phyloP scores from a whole-genome alignment of 2,113 vertebrate species.

The Pluvianellus socialis region DNA sequence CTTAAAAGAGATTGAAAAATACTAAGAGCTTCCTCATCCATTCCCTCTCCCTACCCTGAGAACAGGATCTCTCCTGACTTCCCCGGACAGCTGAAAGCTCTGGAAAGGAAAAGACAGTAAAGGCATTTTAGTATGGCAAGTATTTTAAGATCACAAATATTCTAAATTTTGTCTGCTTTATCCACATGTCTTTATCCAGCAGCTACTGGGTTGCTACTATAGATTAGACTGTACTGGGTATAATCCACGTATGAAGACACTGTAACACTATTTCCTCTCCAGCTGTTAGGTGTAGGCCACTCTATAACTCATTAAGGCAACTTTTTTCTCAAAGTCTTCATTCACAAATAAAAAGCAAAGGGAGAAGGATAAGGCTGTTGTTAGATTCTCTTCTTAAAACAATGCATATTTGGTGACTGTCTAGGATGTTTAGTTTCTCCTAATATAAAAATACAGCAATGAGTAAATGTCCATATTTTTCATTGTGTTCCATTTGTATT shows the following conservation, averaged over 20 bases:
- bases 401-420: not conserved
- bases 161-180: not conserved
- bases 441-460: not conserved
- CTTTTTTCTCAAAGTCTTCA: not conserved
- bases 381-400: slow-evolving; percentile 9
- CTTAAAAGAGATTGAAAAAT: not conserved
- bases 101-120: not conserved
- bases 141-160: not conserved
- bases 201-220: not conserved
- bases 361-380: not conserved
- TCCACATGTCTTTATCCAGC: not conserved
- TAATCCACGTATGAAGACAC: not conserved
- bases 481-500: not conserved
- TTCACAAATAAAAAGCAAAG: not conserved
- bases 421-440: not conserved
- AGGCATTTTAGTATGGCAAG: not conserved
- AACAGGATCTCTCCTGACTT: not conserved
- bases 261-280: not conserved
- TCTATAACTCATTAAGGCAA: not conserved
- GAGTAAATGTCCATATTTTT: not conserved
- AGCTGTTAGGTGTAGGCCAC: not conserved
- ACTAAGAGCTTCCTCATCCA: not conserved
- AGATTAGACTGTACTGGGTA: not conserved
- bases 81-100: not conserved
- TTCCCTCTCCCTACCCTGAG: not conserved